Percentiles rank a stretch among this genome's conserved stretches.
These are phyloP conservation scores for Eumerus sabulonum DNA, from an alignment of 2,888 invertebrate species.

Conservation along the genomic window DNA sequence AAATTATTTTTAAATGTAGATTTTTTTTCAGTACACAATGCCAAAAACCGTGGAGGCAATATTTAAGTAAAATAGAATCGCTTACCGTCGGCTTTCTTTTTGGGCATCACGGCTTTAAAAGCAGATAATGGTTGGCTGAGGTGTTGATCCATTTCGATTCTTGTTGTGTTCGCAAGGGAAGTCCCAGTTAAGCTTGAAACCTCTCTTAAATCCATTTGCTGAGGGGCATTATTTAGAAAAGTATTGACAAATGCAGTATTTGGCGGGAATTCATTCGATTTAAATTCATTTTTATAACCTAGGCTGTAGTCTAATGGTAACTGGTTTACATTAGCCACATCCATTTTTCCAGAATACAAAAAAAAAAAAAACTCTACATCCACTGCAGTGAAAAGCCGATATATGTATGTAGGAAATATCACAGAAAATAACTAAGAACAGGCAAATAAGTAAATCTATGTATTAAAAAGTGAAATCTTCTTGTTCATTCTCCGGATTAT, in stretches of 20 bases:
- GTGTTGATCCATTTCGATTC: constrained; percentile 70
- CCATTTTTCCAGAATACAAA: constrained; percentile 30
- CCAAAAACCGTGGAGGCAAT: no score
- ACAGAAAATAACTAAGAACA: constrained; percentile 39
- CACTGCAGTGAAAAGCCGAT: constrained; percentile 9
- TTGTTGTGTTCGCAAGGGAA: constrained; percentile 72
- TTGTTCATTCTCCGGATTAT: not conserved
- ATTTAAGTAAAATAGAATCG: no score
- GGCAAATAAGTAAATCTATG: not conserved
- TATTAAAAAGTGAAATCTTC: not conserved
- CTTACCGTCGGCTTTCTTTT: constrained; percentile 79
- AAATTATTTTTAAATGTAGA: no score
- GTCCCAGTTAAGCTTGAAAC: constrained; percentile 75
- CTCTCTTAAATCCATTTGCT: constrained; percentile 75
- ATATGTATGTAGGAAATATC: constrained; percentile 46
- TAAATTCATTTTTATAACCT: constrained; percentile 70
- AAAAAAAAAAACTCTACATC: constrained; percentile 2
- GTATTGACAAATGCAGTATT: constrained; percentile 75
- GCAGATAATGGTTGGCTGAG: constrained; percentile 77
- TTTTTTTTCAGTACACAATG: no score
- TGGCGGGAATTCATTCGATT: constrained; percentile 55
- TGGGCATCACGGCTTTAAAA: constrained; percentile 78
- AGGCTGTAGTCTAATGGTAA: constrained; percentile 77
- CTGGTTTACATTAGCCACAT: constrained; percentile 70
- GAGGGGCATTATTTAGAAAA: constrained; percentile 73